Percentiles rank a stretch among this genome's conserved stretches.
Evolutionary conservation across 2,888 invertebrate genomes (phyloP).

Genomic region (Oscheius sp.): DNA sequence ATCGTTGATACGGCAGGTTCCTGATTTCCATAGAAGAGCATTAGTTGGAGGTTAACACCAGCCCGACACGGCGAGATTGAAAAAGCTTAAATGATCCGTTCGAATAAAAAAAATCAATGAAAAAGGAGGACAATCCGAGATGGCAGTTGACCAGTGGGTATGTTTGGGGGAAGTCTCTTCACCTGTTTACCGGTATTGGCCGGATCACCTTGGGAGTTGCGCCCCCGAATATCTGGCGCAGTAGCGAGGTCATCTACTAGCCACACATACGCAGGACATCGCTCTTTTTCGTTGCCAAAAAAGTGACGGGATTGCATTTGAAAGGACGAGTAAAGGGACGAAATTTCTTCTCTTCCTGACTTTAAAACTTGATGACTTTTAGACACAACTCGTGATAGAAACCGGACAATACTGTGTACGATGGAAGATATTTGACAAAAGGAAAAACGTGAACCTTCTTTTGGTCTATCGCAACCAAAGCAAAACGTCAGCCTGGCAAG

Average conservation of each 20-base stretch:
- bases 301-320: slow-evolving; percentile 8
- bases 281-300: slow-evolving; percentile 3
- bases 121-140: slow-evolving; percentile 1
- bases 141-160: background rate
- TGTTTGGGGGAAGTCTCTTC: background rate
- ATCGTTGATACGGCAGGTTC: slow-evolving; percentile 29
- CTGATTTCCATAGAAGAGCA: slow-evolving; percentile 27
- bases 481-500: background rate
- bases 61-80: slow-evolving; percentile 23
- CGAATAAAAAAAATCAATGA: background rate
- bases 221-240: slow-evolving; percentile 26
- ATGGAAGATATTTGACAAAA: slow-evolving; percentile 1
- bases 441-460: slow-evolving; percentile 19
- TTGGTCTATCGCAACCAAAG: slow-evolving; percentile 14
- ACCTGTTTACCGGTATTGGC: slow-evolving; percentile 31
- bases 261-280: background rate
- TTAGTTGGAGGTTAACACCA: slow-evolving; percentile 27
- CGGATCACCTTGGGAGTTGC: slow-evolving; percentile 26
- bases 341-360: background rate
- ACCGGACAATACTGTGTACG: slow-evolving; percentile 25
- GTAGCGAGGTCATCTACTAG: slow-evolving; percentile 27
- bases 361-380: slow-evolving; percentile 15
- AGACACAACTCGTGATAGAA: slow-evolving; percentile 9
- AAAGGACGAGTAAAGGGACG: too few species aligned
- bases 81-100: background rate